These are phyloP conservation scores for Lasioglossum zephyrum DNA, from an alignment of 2,888 invertebrate species.

Conservation along the genomic window DNA sequence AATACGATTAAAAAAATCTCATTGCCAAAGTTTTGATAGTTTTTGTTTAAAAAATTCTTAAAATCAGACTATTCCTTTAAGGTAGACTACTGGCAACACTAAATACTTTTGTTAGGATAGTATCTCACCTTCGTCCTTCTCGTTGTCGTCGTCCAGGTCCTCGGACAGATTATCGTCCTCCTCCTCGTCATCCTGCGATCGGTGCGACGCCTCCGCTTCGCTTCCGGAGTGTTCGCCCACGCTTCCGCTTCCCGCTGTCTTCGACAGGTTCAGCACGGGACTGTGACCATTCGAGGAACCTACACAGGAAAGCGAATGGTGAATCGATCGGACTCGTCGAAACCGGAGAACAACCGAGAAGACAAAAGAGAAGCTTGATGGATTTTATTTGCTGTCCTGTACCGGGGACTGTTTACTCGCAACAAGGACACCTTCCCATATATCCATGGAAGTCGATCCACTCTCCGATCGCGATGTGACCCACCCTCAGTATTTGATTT, in stretches of 20 bases:
- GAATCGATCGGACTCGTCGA: constrained; percentile 13
- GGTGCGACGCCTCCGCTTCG: constrained; percentile 88
- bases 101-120: too few species aligned
- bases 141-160: constrained; percentile 94
- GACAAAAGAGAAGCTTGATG: constrained; percentile 76
- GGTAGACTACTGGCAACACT: too few species aligned
- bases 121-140: constrained; percentile 90
- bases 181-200: constrained; percentile 90
- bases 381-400: constrained; percentile 80
- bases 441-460: not conserved
- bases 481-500: constrained; percentile 79
- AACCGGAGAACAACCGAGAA: constrained; percentile 16
- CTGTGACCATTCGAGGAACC: constrained; percentile 95
- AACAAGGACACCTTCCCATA: not conserved
- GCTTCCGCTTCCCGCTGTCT: constrained; percentile 93
- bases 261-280: constrained; percentile 96
- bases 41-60: too few species aligned
- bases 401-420: constrained; percentile 28
- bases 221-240: constrained; percentile 88
- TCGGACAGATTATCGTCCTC: constrained; percentile 95
- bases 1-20: too few species aligned
- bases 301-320: constrained; percentile 77
- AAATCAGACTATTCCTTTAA: too few species aligned
- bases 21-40: too few species aligned
- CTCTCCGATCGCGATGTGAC: constrained; percentile 46